phyloP scores from a whole-genome alignment of 2,113 vertebrate genomes.

The Cephalopholis sonnerati region DNA sequence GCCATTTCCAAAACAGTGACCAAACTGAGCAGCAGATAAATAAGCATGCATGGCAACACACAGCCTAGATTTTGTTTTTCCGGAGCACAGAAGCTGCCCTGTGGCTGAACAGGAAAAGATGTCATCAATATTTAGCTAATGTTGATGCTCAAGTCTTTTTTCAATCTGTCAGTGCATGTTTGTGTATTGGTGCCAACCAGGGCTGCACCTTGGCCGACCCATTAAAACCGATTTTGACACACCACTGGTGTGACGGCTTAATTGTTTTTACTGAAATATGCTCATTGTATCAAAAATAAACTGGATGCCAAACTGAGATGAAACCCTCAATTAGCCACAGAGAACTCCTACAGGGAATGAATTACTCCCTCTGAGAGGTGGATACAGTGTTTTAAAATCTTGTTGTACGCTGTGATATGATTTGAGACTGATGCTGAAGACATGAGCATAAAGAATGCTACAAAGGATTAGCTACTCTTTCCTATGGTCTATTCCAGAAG shows the following conservation, averaged over 20 bases:
- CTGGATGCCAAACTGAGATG: conserved; percentile 30
- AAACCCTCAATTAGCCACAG: conserved; percentile 36
- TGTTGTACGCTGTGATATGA: neutral
- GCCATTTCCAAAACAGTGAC: neutral
- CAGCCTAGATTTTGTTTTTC: neutral
- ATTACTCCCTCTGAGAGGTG: conserved; percentile 14
- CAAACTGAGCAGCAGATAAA: neutral
- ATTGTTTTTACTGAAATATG: conserved; percentile 40
- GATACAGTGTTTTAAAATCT: conserved; percentile 19
- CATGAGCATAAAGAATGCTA: neutral
- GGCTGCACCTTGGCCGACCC: neutral
- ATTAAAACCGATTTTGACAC: neutral
- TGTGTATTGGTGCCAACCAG: neutral
- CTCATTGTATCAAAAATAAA: conserved; percentile 38
- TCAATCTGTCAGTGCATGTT: neutral
- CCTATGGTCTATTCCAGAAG: conserved; percentile 31
- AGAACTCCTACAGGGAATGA: conserved; percentile 30
- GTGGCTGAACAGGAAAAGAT: neutral
- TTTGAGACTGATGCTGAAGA: conserved; percentile 14
- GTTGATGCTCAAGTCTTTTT: neutral
- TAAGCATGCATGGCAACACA: neutral
- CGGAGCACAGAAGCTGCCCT: neutral
- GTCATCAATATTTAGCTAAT: neutral
- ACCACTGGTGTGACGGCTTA: neutral
- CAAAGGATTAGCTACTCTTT: neutral